Evolutionary conservation across 2,888 invertebrate genomes (phyloP), one percentile per base, ranked within the genome.

Genomic region (Drosophila kokeensis): DNA sequence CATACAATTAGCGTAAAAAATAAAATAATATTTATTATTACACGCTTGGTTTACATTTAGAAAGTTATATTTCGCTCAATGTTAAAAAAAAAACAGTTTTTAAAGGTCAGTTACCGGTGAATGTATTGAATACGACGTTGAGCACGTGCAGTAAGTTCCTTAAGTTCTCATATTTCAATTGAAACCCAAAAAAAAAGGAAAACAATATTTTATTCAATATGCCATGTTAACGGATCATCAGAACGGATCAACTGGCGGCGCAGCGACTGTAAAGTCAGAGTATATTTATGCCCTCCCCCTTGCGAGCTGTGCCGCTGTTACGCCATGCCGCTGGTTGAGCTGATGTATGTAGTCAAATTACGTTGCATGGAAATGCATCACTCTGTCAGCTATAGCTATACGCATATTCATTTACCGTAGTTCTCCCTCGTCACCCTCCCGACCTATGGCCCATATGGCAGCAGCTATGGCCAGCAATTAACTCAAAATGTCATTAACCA

Each of bases 401-500:
- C 66, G 68, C 76, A 80, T 87, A 83, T 87, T 89, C 73, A 83
- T 78, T 85, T 89, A 85, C 84, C 88, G 78, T 78, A 78, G 36
- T 29, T 27, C 30, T 66, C 49, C 55, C n/a, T 27, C 45, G 50
- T 57, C n/a, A 48, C 64, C 32, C 63, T 55, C 40, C 55, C 49
- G 67, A 55, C 48, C 48, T 36, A 38, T 73, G 73, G 79, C 85
- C 87, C 85, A 85, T 90, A 90, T 85, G 85, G 81, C 84, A 69
- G 63, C 50, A 63, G 69, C 64, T 38, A 55, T 27, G 57, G 45
- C 77, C 89, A 58, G 90, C 87, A 85, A 85, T 85, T 90, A 85
- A 85, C 90, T 87, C 74, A 87, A 81, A 89, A 90, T 85, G 85
- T 90, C 85, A 85, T 85, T 85, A 85, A 83, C 87, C 87, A 89